A percentile compares a stretch with the other conserved stretches of the same genome.
These are phyloP conservation scores for Nipponacmea schrenckii DNA, from an alignment of 2,888 invertebrate species.

Conservation along the genomic window DNA sequence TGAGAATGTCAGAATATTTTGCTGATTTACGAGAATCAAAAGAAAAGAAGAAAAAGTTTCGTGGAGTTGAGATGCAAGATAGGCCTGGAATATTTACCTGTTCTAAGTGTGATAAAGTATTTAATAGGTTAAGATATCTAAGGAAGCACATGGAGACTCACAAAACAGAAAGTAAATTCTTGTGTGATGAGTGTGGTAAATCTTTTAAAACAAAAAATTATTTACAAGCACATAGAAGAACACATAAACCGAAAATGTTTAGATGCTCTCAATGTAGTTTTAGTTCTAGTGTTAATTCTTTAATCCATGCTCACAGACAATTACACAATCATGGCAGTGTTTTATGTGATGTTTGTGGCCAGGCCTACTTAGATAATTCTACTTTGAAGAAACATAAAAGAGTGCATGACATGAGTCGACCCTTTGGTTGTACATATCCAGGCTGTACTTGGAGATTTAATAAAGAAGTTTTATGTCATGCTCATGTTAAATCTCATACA, in stretches of 20 bases:
- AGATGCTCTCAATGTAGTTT: slow-evolving; percentile 62
- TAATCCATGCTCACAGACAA: slow-evolving; percentile 62
- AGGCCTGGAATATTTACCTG: slow-evolving; percentile 52
- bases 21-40: slow-evolving; percentile 24
- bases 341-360: slow-evolving; percentile 62
- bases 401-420: slow-evolving; percentile 60
- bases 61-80: slow-evolving; percentile 55
- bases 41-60: slow-evolving; percentile 27
- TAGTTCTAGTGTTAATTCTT: slow-evolving; percentile 51
- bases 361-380: slow-evolving; percentile 60
- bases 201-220: slow-evolving; percentile 57
- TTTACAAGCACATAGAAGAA: slow-evolving; percentile 51
- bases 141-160: slow-evolving; percentile 53
- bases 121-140: slow-evolving; percentile 54
- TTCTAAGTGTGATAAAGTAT: slow-evolving; percentile 54
- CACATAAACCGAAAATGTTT: slow-evolving; percentile 51
- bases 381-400: slow-evolving; percentile 61
- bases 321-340: slow-evolving; percentile 59
- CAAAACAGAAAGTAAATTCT: slow-evolving; percentile 44
- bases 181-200: slow-evolving; percentile 62
- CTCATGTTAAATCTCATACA: slow-evolving; percentile 57
- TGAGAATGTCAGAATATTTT: slow-evolving; percentile 56
- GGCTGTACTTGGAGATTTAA: slow-evolving; percentile 64
- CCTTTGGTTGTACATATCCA: slow-evolving; percentile 57
- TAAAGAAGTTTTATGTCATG: slow-evolving; percentile 58